Conservation (phyloP, 2,113 vertebrate genomes). For the Synodontis membranacea region DNA sequence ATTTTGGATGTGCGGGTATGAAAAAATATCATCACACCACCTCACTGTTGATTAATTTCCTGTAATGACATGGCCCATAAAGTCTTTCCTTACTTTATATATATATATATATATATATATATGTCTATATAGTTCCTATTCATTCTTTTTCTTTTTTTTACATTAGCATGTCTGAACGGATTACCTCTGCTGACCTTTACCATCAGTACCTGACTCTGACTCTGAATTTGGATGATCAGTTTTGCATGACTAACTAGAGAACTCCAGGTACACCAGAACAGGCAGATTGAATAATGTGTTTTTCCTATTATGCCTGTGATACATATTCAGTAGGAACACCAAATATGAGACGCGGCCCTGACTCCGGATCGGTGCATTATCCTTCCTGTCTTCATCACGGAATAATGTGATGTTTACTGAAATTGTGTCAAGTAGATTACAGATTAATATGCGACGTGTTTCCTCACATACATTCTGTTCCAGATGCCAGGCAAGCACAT, state of each 20-base stretch:
- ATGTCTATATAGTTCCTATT: no score
- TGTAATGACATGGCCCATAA: neutral
- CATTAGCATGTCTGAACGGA: neutral
- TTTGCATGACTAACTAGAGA: constrained; percentile 61
- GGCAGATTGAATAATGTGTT: constrained; percentile 72
- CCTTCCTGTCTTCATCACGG: constrained; percentile 65
- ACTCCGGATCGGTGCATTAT: constrained; percentile 71
- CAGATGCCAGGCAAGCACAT: constrained; percentile 51
- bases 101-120: no score
- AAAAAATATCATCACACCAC: neutral
- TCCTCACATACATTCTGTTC: constrained; percentile 56
- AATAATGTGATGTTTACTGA: constrained; percentile 72
- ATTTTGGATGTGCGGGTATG: neutral
- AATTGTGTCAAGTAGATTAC: constrained; percentile 75
- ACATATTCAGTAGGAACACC: constrained; percentile 74
- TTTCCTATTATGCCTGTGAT: constrained; percentile 63
- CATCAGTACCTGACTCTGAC: neutral
- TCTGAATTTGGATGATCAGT: constrained; percentile 30
- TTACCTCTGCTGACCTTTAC: neutral
- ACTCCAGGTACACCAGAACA: constrained; percentile 60
- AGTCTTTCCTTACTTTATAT: neutral
- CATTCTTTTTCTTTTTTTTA: neutral
- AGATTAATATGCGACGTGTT: constrained; percentile 70
- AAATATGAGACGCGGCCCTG: constrained; percentile 63
- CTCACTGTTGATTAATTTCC: neutral